phyloP scores from a whole-genome alignment of 2,113 vertebrate species.

The Corapipo altera region DNA sequence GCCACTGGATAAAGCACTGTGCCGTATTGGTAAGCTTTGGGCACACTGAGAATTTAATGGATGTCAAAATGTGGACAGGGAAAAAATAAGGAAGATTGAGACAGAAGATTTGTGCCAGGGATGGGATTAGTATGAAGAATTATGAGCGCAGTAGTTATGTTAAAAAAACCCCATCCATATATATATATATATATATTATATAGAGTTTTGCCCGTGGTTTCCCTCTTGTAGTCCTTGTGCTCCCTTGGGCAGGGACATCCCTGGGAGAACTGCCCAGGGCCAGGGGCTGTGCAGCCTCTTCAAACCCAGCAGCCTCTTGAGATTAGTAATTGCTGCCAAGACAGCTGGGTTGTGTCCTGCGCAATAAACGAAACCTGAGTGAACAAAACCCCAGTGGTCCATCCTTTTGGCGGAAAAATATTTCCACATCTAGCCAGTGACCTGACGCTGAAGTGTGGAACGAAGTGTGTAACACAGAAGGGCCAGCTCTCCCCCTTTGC shows the following conservation, averaged over 20 bases:
- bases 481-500: not conserved
- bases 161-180: not conserved
- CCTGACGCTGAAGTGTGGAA: not conserved
- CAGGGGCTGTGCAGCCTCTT: not conserved
- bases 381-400: rapidly evolving
- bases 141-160: not conserved
- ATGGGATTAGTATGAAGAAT: constrained; percentile 41
- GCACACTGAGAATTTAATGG: constrained; percentile 66
- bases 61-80: constrained; percentile 49
- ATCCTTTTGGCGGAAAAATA: not conserved
- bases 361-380: rapidly evolving
- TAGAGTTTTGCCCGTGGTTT: not conserved
- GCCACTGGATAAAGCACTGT: constrained; percentile 31
- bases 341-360: rapidly evolving
- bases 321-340: not conserved
- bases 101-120: constrained; percentile 43
- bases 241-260: not conserved
- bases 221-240: rapidly evolving
- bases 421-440: no score
- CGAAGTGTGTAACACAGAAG: rapidly evolving
- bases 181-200: not conserved
- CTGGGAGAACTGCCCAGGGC: not conserved
- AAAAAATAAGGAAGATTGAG: constrained; percentile 40
- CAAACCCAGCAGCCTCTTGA: not conserved
- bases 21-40: constrained; percentile 67